A percentile compares a stretch with the other conserved stretches of the same genome.
Conservation (phyloP, 2,113 vertebrate genomes). For the Bufo bufo region DNA sequence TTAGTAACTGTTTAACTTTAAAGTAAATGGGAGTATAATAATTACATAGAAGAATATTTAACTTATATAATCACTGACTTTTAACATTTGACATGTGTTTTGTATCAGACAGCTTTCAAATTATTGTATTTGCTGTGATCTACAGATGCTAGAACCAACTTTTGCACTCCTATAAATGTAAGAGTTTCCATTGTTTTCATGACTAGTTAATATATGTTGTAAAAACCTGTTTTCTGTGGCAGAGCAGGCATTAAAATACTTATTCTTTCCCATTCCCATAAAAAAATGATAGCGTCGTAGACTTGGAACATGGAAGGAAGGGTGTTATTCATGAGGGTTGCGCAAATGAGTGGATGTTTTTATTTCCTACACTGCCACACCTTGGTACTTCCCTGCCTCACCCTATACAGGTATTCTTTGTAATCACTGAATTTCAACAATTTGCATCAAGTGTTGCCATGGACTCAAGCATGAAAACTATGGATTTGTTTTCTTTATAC, state of each 20-base stretch:
- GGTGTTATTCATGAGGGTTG: conserved; percentile 1
- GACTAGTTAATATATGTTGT: conserved; percentile 1
- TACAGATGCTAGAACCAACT: neutral
- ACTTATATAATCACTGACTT: too few relatives aligned
- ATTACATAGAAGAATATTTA: too few relatives aligned
- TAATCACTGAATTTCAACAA: conserved; percentile 48
- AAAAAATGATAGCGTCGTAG: neutral
- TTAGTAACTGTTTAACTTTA: too few relatives aligned
- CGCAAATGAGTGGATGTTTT: conserved; percentile 41
- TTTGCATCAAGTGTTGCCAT: conserved; percentile 30
- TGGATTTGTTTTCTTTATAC: neutral
- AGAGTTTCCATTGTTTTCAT: conserved; percentile 3
- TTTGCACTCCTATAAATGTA: neutral
- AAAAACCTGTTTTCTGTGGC: neutral
- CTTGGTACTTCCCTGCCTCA: conserved; percentile 42
- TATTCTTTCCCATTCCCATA: conserved; percentile 16
- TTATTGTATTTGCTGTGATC: neutral
- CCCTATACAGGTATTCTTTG: conserved; percentile 46
- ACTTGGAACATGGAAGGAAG: neutral
- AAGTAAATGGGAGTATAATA: too few relatives aligned
- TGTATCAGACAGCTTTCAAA: neutral
- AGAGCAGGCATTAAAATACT: neutral
- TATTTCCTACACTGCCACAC: conserved; percentile 43
- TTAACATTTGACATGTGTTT: neutral
- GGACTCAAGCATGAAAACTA: neutral